These are phyloP conservation scores for Zaprionus lachaisei DNA, from an alignment of 1,140 invertebrate species.

Conservation along the genomic window DNA sequence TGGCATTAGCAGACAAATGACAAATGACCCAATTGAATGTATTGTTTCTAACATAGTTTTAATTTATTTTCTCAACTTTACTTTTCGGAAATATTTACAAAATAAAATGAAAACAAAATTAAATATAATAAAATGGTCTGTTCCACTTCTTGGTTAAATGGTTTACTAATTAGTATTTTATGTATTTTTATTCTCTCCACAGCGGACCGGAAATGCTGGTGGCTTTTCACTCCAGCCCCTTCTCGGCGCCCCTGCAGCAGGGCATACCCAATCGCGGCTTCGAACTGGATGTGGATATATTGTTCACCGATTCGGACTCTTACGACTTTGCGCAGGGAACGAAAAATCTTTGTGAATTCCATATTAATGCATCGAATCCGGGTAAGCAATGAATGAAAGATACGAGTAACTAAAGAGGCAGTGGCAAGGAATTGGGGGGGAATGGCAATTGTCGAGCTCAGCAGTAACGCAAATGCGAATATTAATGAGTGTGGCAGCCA, in stretches of 20 bases:
- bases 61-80: background rate
- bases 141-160: background rate
- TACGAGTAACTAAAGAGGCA: background rate
- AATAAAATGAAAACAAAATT: background rate
- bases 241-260: slow-evolving; percentile 89
- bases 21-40: background rate
- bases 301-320: slow-evolving; percentile 93
- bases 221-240: slow-evolving; percentile 92
- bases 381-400: slow-evolving; percentile 71
- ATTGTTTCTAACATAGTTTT: background rate
- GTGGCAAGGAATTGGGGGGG: background rate
- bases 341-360: slow-evolving; percentile 88
- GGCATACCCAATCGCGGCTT: slow-evolving; percentile 89
- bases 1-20: slow-evolving; percentile 11
- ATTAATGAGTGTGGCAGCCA: slow-evolving; percentile 34
- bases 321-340: slow-evolving; percentile 88
- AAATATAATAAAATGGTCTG: background rate
- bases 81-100: background rate
- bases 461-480: slow-evolving; percentile 28
- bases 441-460: slow-evolving; percentile 15
- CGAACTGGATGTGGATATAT: slow-evolving; percentile 93
- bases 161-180: slow-evolving; percentile 2
- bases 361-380: slow-evolving; percentile 88
- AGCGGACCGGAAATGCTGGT: slow-evolving; percentile 93
- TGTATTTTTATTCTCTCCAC: slow-evolving; percentile 18